Conservation (phyloP, 2,797 vertebrate species). For the Linurgus olivaceus region DNA sequence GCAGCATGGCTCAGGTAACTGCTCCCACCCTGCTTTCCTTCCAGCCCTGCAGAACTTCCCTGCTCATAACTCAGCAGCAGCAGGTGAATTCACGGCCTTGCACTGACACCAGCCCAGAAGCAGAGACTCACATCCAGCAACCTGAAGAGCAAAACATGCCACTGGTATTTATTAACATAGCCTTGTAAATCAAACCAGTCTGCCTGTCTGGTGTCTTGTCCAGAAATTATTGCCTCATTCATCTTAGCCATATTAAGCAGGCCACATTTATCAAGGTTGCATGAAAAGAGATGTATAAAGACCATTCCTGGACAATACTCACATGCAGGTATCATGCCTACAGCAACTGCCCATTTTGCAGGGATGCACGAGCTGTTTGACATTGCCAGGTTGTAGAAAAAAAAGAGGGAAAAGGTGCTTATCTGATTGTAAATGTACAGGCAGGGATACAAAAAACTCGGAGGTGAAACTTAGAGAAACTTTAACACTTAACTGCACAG, state of each 20-base stretch:
- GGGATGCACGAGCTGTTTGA: neutral
- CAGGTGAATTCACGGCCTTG: neutral
- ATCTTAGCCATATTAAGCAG: slow-evolving; percentile 63
- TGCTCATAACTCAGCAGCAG: neutral
- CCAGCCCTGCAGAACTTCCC: neutral
- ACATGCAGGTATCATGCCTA: neutral
- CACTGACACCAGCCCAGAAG: neutral
- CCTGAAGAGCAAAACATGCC: slow-evolving; percentile 35
- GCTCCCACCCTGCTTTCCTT: neutral
- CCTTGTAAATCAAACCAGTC: slow-evolving; percentile 68
- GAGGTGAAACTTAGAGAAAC: neutral
- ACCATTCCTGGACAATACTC: neutral
- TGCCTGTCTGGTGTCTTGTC: slow-evolving; percentile 51
- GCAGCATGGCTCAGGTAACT: neutral
- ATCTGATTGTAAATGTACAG: neutral
- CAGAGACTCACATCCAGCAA: neutral
- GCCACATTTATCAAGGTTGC: slow-evolving; percentile 56
- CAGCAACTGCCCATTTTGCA: neutral
- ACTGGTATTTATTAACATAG: slow-evolving; percentile 61
- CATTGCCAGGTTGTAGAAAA: neutral
- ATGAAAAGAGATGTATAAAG: slow-evolving; percentile 25
- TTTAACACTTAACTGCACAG: neutral
- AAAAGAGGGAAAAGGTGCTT: neutral
- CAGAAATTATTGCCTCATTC: slow-evolving; percentile 71
- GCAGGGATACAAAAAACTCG: neutral